Base-by-base conservation (phyloP, 2,888 invertebrate species). In the Fabriciana adippe region DNA sequence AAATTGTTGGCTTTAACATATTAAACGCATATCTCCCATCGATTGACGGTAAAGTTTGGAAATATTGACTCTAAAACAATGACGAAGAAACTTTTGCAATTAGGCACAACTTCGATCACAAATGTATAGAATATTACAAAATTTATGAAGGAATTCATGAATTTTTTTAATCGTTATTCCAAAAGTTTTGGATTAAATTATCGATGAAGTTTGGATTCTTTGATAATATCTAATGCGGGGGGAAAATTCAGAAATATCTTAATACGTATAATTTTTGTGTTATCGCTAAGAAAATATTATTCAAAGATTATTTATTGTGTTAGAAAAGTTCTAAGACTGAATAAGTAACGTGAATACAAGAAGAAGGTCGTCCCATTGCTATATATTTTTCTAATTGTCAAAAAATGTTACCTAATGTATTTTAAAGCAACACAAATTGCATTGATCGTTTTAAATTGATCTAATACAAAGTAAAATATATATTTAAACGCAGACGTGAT, bases 71-170 rank as follows among this genome's bases (percentile, higher is more conserved):
- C 45, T 55, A 55, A 65, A 73, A 67, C 65, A 72, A 67, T 70
- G 67, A 55, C 11, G 11, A 55, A 63, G 48, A 35, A 73, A 74
- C 64, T 74, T 74, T 68, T 13, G 66, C 69, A 74, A 72, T 74
- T 73, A 74, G 57, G 60, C 50, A 18, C 63, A 71, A 68, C 67
- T 70, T 68, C 60, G 69, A 69, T 73, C 71, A 68, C 72, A 31
- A 69, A 66, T 64, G 65, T 66, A 66, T 55, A 35, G 59, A 41
- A 57, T 67, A 70, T 65, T 35, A 26, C 60, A 53, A 45, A 53
- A 71, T 68, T 66, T 66, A 68, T 70, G 45, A 45, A 6, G 18
- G 57, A 47, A 65, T 67, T 65, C 62, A 56, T 45, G 55, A 64
- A 66, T 53, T 70, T 63, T n/a, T 59, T 63, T 55, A 55, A 66